phyloP scores from a whole-genome alignment of 2,113 vertebrate species.

The Hippocampus comes region DNA sequence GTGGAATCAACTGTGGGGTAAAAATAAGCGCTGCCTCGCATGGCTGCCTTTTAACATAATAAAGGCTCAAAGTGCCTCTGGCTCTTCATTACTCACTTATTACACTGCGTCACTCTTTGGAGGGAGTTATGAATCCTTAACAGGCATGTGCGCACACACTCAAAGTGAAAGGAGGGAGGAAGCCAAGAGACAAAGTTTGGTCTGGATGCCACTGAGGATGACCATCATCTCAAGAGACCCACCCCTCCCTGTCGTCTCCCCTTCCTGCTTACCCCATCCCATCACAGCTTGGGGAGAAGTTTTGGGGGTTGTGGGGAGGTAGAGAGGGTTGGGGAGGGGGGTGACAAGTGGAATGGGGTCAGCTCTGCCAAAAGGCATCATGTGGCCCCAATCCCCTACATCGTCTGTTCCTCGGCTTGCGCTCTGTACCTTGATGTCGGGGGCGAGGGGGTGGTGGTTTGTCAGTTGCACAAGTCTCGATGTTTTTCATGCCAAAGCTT shows the following conservation, averaged over 20 bases:
- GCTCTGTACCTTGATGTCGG: conserved; percentile 31
- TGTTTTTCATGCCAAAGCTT: background rate
- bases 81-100: conserved; percentile 35
- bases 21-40: conserved; percentile 14
- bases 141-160: conserved; percentile 25
- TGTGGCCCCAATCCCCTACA: conserved; percentile 31
- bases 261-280: conserved; percentile 26
- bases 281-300: conserved; percentile 14
- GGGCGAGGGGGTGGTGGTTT: conserved; percentile 17
- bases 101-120: conserved; percentile 33
- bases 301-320: background rate
- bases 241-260: conserved; percentile 9
- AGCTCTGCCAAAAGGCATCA: conserved; percentile 71
- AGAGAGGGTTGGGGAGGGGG: background rate
- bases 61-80: conserved; percentile 25
- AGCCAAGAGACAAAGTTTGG: conserved; percentile 62
- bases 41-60: conserved; percentile 5
- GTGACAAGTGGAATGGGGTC: conserved; percentile 48
- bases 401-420: conserved; percentile 44
- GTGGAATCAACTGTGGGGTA: conserved; percentile 11
- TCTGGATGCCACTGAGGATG: conserved; percentile 66
- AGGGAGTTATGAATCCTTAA: conserved; percentile 40
- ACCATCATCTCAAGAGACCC: conserved; percentile 52
- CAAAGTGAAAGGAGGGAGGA: conserved; percentile 35
- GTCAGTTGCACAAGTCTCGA: conserved; percentile 30